Base-by-base conservation (phyloP, 2,888 invertebrate species). In the Tachina lurida region DNA sequence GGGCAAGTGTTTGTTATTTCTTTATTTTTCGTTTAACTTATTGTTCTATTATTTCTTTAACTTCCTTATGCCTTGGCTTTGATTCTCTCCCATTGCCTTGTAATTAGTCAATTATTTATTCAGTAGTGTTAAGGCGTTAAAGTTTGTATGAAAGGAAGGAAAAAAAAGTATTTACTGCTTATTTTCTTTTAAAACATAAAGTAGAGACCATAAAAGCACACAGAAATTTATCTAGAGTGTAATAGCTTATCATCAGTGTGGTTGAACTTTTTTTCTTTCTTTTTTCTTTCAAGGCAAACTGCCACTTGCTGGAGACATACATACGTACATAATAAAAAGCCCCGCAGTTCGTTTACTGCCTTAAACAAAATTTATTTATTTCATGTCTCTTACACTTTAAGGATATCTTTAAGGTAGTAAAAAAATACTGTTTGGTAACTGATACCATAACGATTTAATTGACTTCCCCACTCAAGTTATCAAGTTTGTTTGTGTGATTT, bases 61-160 rank as follows among this genome's bases (percentile, higher is more conserved):
- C 19, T 49, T 41, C 8, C 19, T 19, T 77, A n/a, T 58, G 1
- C 41, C n/a, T 58, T 47, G 22, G 45, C 19, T 67, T 67, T 47
- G 2, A 10, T 67, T 45, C 56, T 3, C 52, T 52, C 56, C 12
- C 10, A 17, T 56, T 45, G 39, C 39, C 60, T 3, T 68, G 77
- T 81, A 81, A 81, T 84, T 84, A 81, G 76, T 74, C 71, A 81
- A 84, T 84, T 84, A 81, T 68, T 77, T 73, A 77, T 75, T 49
- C 65, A 22, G 56, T 68, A 63, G 68, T 68, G 77, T 68, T 70
- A 81, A 81, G 77, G 54, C 68, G 80, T 81, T 70, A 65, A 81
- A 62, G 56, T 56, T 65, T 67, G 22, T 41, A 17, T 49, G 39
- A 43, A 41, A 54, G 31, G 31, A 31, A 10, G 5, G 39, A 41